These are phyloP conservation scores for Planiliza haematocheilus DNA, from an alignment of 2,113 vertebrate species.

Conservation along the genomic window DNA sequence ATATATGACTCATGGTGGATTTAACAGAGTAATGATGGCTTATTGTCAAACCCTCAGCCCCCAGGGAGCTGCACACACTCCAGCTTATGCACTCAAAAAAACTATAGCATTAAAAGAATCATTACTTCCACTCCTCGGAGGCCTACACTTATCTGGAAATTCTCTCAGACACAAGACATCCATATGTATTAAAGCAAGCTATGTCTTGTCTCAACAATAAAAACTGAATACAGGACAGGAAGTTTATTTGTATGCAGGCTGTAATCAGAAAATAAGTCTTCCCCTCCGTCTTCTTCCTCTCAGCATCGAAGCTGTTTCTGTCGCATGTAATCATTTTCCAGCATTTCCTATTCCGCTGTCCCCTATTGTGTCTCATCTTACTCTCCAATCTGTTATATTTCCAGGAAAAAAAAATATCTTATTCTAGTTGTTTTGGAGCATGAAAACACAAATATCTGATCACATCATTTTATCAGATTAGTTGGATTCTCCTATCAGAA, in stretches of 20 bases:
- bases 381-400: too few species aligned
- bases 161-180: slow-evolving; percentile 5
- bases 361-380: too few species aligned
- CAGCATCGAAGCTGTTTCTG: not conserved
- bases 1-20: not conserved
- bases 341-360: too few species aligned
- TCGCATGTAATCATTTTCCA: not conserved
- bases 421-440: too few species aligned
- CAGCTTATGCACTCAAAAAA: not conserved
- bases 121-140: slow-evolving; percentile 36
- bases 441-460: too few species aligned
- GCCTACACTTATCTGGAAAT: slow-evolving; percentile 33
- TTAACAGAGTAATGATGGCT: slow-evolving; percentile 40
- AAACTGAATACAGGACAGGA: slow-evolving; percentile 1
- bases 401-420: too few species aligned
- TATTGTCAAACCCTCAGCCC: slow-evolving; percentile 16
- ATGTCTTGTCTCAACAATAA: slow-evolving; percentile 15
- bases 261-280: not conserved
- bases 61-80: not conserved
- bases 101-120: slow-evolving; percentile 41
- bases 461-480: too few species aligned
- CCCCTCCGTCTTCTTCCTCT: not conserved
- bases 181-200: slow-evolving; percentile 9
- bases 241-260: slow-evolving; percentile 5
- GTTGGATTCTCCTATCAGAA: too few species aligned